These are phyloP conservation scores for Nipponia nippon DNA, from an alignment of 2,113 vertebrate species.

Conservation along the genomic window DNA sequence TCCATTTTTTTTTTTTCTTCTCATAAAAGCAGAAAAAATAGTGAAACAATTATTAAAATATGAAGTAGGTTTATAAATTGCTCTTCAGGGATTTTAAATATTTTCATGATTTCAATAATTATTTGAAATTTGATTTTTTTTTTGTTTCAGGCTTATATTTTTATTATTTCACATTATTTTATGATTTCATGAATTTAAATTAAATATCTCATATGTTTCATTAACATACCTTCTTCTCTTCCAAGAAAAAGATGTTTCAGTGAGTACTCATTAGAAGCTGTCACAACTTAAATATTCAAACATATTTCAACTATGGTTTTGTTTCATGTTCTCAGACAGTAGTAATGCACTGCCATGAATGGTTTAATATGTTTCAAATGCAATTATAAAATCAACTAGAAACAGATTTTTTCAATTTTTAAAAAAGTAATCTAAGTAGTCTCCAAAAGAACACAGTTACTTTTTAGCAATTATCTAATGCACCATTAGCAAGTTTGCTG, in stretches of 20 bases:
- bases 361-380: not conserved
- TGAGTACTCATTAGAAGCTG: not conserved
- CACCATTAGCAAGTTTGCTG: not conserved
- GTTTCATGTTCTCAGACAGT: not conserved
- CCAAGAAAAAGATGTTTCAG: not conserved
- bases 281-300: not conserved
- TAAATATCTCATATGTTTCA: not conserved
- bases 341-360: not conserved
- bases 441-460: not conserved
- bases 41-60: not conserved
- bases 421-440: not conserved
- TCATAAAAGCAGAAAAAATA: not conserved
- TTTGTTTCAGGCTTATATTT: not conserved
- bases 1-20: not conserved
- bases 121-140: not conserved
- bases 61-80: not conserved
- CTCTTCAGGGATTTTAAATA: not conserved
- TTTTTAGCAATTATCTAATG: not conserved
- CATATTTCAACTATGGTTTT: accelerated
- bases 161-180: not conserved
- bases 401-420: not conserved
- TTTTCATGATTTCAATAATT: not conserved
- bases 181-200: not conserved
- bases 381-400: not conserved
- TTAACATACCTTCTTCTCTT: not conserved